These are phyloP conservation scores for Lithophane socia DNA, from an alignment of 2,888 invertebrate species.

Conservation along the genomic window DNA sequence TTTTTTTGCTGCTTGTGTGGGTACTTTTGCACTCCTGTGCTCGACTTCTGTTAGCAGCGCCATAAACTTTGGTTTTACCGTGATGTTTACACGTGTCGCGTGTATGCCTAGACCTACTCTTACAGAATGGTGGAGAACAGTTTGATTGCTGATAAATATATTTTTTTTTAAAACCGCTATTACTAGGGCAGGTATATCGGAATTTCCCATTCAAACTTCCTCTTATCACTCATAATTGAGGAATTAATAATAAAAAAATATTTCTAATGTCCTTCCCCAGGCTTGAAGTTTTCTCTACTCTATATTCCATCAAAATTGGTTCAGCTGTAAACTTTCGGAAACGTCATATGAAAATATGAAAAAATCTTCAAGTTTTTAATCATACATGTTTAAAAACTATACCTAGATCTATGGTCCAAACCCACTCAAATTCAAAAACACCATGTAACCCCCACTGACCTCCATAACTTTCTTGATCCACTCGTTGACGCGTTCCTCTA, in stretches of 20 bases:
- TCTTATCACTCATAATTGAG: background rate
- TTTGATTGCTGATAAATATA: background rate
- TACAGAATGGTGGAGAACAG: too few species aligned
- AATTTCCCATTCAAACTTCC: background rate
- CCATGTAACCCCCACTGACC: slow-evolving; percentile 71
- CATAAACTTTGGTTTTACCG: background rate
- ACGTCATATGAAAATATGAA: background rate
- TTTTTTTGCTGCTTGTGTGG: background rate
- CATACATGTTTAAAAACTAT: background rate
- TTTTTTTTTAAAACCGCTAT: background rate
- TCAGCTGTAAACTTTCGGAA: background rate
- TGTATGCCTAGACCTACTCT: background rate
- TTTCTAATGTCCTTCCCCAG: background rate
- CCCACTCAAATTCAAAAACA: background rate
- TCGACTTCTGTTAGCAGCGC: background rate
- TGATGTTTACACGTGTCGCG: background rate
- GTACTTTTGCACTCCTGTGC: background rate
- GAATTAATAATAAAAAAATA: background rate
- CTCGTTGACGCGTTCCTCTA: slow-evolving; percentile 94
- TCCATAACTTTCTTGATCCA: slow-evolving; percentile 96
- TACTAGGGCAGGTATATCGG: background rate
- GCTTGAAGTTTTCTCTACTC: background rate
- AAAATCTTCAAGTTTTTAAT: background rate
- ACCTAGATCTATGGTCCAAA: background rate
- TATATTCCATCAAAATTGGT: background rate